These are phyloP conservation scores for Drosophila sordidapex DNA, from an alignment of 2,888 invertebrate species.

Conservation along the genomic window DNA sequence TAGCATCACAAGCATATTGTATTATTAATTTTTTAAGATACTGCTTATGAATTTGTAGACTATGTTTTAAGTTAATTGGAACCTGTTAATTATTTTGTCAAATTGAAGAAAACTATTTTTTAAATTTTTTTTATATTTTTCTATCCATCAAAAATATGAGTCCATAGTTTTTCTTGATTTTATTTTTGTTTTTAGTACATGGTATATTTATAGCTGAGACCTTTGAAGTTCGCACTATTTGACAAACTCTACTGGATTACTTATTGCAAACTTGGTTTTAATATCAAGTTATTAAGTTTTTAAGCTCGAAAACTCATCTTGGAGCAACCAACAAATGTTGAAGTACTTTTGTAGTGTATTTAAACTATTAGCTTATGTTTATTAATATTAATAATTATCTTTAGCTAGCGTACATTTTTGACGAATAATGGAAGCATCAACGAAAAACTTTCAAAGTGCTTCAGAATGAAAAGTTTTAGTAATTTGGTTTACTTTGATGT, in stretches of 20 bases:
- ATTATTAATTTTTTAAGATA: background rate
- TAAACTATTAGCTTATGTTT: background rate
- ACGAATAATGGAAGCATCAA: background rate
- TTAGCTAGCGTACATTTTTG: background rate
- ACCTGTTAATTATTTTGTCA: background rate
- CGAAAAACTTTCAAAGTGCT: background rate
- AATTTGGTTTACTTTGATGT: background rate
- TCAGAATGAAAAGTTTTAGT: constrained; percentile 8
- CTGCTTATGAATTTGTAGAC: rapidly evolving
- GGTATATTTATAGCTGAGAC: background rate
- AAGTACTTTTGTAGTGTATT: background rate
- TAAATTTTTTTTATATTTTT: background rate
- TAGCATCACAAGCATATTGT: background rate
- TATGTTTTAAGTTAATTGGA: background rate
- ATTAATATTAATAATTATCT: background rate
- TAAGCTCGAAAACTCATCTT: background rate
- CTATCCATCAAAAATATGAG: background rate
- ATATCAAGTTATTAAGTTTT: background rate
- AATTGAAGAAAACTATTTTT: background rate
- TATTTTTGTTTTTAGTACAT: background rate
- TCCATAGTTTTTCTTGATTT: background rate
- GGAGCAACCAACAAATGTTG: background rate
- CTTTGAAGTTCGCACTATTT: background rate
- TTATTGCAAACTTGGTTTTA: background rate
- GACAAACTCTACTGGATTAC: background rate